phyloP scores from a whole-genome alignment of 1,140 invertebrate species.

The Latrodectus geometricus region DNA sequence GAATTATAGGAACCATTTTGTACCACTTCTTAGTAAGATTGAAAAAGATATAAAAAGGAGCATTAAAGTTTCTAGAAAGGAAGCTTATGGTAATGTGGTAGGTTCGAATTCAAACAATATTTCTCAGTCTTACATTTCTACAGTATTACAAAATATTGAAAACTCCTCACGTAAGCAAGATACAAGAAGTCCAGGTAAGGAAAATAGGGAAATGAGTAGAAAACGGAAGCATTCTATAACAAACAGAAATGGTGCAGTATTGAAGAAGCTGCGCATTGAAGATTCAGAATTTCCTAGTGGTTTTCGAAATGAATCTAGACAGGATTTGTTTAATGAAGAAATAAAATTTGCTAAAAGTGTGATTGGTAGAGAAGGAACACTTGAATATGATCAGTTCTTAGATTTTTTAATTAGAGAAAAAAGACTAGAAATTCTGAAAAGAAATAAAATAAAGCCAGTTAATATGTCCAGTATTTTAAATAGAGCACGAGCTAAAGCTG shows the following conservation, averaged over 20 bases:
- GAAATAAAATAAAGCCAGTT: neutral
- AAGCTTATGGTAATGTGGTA: slow-evolving; percentile 23
- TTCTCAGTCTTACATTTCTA: slow-evolving; percentile 27
- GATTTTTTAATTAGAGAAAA: slow-evolving; percentile 16
- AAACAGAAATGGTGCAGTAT: neutral
- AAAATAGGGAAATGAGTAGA: slow-evolving; percentile 9
- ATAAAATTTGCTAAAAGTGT: slow-evolving; percentile 38
- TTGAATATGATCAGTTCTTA: too few relatives aligned
- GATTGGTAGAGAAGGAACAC: slow-evolving; percentile 29
- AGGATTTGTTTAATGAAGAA: slow-evolving; percentile 34
- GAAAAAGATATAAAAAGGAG: slow-evolving; percentile 30
- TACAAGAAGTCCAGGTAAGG: too few relatives aligned
- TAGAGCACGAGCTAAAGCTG: slow-evolving; percentile 1
- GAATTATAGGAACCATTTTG: too few relatives aligned
- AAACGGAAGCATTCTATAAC: slow-evolving; percentile 37
- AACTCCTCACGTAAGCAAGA: neutral
- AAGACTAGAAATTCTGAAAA: slow-evolving; percentile 36
- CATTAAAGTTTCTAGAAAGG: slow-evolving; percentile 37
- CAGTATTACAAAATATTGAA: slow-evolving; percentile 1
- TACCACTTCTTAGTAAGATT: too few relatives aligned
- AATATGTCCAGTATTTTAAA: slow-evolving; percentile 11
- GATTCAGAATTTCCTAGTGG: slow-evolving; percentile 33
- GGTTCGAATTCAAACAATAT: slow-evolving; percentile 14
- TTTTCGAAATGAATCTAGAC: slow-evolving; percentile 13
- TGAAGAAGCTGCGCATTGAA: slow-evolving; percentile 17